Evolutionary conservation across 2,113 vertebrate genomes (phyloP).

Genomic region (Bagarius yarrelli): DNA sequence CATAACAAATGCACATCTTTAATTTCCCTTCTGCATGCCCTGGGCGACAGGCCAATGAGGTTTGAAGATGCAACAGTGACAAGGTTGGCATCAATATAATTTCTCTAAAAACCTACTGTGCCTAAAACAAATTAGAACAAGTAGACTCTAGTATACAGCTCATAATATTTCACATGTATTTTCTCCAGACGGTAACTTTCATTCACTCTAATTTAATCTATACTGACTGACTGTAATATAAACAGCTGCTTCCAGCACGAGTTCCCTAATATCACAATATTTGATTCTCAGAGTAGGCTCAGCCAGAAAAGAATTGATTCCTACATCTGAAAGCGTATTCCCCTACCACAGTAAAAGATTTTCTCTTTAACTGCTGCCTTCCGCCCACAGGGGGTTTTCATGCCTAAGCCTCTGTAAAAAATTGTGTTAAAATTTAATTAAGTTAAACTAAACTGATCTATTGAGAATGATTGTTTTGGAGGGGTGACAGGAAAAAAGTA

Average conservation of each 20-base stretch:
- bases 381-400: slow-evolving; percentile 3
- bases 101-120: slow-evolving; percentile 2
- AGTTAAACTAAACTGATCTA: slow-evolving; percentile 23
- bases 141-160: slow-evolving; percentile 7
- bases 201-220: slow-evolving; percentile 24
- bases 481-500: not conserved
- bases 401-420: slow-evolving; percentile 3
- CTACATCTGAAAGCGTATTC: not conserved
- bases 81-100: slow-evolving; percentile 3
- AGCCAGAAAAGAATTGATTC: slow-evolving; percentile 28
- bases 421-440: slow-evolving; percentile 24
- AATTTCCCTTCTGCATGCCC: slow-evolving; percentile 5
- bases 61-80: slow-evolving; percentile 22
- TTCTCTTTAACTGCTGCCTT: slow-evolving; percentile 6
- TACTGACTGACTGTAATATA: slow-evolving; percentile 33
- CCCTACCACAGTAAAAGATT: not conserved
- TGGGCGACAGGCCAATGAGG: not conserved
- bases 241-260: slow-evolving; percentile 20
- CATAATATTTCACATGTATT: slow-evolving; percentile 26
- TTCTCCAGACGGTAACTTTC: slow-evolving; percentile 15
- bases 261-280: slow-evolving; percentile 29
- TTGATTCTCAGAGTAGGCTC: slow-evolving; percentile 28
- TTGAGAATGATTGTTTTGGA: not conserved
- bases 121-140: not conserved
- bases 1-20: slow-evolving; percentile 5